Percentiles rank a stretch among this genome's conserved stretches.
phyloP scores from a whole-genome alignment of 2,797 vertebrate genomes.

The Heterohyrax brucei region DNA sequence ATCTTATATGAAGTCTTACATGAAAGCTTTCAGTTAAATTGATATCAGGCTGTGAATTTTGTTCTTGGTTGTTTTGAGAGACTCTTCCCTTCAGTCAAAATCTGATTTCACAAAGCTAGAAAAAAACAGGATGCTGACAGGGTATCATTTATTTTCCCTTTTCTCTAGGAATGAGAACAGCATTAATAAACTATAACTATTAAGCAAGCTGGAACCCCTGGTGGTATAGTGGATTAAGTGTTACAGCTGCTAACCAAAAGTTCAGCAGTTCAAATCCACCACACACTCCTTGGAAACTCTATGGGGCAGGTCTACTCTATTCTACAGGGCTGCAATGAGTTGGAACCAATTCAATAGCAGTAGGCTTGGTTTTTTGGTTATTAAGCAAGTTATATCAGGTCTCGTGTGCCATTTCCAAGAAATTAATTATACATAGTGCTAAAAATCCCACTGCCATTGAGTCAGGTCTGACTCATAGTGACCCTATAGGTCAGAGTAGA shows the following conservation, averaged over 20 bases:
- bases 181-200: background rate
- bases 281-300: too few species aligned
- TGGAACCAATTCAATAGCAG: too few species aligned
- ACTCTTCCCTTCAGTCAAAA: background rate
- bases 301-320: too few species aligned
- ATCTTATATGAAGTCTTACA: too few species aligned
- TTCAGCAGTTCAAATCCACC: too few species aligned
- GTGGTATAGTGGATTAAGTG: too few species aligned
- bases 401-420: constrained; percentile 11
- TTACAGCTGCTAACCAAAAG: too few species aligned
- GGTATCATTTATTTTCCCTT: background rate
- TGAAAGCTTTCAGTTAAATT: background rate
- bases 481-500: too few species aligned
- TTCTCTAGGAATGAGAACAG: background rate
- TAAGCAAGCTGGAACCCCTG: background rate
- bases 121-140: background rate
- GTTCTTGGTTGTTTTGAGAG: background rate
- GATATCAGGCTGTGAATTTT: background rate
- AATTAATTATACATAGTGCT: background rate
- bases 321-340: too few species aligned
- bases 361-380: background rate
- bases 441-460: background rate
- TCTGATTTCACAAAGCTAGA: background rate
- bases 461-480: too few species aligned
- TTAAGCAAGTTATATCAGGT: background rate